Evolutionary conservation across 1,140 invertebrate genomes (phyloP).

Genomic region (Ruditapes philippinarum): DNA sequence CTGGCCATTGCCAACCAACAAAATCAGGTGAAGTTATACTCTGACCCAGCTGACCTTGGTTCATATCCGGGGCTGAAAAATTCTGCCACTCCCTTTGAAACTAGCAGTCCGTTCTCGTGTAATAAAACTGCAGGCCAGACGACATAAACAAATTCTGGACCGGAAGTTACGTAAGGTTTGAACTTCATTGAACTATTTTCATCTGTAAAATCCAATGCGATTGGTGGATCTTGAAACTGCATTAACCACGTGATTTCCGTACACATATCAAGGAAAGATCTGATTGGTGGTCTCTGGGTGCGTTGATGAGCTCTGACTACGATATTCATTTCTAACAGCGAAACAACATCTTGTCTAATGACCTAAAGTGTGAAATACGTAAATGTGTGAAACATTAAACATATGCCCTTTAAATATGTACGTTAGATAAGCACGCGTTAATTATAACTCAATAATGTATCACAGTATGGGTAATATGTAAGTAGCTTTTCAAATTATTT

Average conservation of each 20-base stretch:
- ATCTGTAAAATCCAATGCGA: conserved; percentile 18
- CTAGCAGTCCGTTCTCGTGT: conserved; percentile 10
- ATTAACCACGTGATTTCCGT: conserved; percentile 25
- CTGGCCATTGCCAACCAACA: too few relatives aligned
- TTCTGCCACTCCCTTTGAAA: conserved; percentile 28
- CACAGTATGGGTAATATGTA: too few relatives aligned
- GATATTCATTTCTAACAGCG: background rate
- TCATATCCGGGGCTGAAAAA: background rate
- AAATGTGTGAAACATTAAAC: too few relatives aligned
- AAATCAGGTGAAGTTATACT: too few relatives aligned
- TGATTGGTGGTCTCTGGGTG: conserved; percentile 18
- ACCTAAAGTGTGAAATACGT: too few relatives aligned
- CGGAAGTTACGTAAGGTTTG: background rate
- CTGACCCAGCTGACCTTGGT: background rate
- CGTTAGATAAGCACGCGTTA: too few relatives aligned
- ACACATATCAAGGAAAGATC: conserved; percentile 26
- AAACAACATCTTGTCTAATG: background rate
- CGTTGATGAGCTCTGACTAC: background rate
- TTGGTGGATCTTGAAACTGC: conserved; percentile 38
- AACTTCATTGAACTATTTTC: background rate
- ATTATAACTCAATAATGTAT: too few relatives aligned
- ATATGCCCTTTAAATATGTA: too few relatives aligned
- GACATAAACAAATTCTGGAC: conserved; percentile 8
- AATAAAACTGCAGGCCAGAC: conserved; percentile 22
- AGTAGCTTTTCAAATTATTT: too few relatives aligned